These are phyloP conservation scores for Hyposoter dolosus DNA, from an alignment of 2,888 invertebrate species.

Conservation along the genomic window DNA sequence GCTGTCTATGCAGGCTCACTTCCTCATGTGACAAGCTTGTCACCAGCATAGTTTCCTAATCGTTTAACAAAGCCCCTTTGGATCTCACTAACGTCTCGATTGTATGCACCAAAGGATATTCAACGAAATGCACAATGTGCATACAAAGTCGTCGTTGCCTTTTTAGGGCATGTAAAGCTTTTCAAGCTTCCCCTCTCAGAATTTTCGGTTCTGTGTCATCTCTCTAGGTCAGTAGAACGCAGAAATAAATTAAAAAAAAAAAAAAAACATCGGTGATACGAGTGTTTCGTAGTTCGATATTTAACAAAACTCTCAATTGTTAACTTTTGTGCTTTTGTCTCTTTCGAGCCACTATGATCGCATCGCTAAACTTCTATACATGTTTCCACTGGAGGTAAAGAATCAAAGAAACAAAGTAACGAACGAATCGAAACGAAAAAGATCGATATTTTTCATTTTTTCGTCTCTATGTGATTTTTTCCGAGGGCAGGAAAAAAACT, in stretches of 20 bases:
- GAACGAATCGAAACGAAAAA: slow-evolving; percentile 24
- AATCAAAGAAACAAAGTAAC: background rate
- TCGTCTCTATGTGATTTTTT: slow-evolving; percentile 1
- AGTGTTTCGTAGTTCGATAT: background rate
- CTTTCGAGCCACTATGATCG: background rate
- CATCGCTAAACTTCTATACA: background rate
- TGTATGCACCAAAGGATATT: slow-evolving; percentile 30
- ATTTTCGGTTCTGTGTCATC: background rate
- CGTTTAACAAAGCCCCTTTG: slow-evolving; percentile 63
- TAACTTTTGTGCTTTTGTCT: background rate
- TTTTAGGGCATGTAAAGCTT: slow-evolving; percentile 1
- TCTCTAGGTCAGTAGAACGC: slow-evolving; percentile 2
- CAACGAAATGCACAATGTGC: slow-evolving; percentile 44
- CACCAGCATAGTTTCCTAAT: slow-evolving; percentile 65
- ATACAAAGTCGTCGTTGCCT: background rate
- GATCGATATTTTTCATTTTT: background rate
- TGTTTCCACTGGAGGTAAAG: background rate
- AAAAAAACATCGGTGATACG: background rate
- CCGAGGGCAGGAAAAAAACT: background rate
- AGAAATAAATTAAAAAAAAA: background rate
- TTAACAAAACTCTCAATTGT: background rate
- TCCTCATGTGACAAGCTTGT: slow-evolving; percentile 63
- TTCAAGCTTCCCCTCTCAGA: background rate
- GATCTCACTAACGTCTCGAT: slow-evolving; percentile 43
- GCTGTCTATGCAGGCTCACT: slow-evolving; percentile 41